Conservation (phyloP, 2,888 invertebrate species). For the Mayetiola destructor region DNA sequence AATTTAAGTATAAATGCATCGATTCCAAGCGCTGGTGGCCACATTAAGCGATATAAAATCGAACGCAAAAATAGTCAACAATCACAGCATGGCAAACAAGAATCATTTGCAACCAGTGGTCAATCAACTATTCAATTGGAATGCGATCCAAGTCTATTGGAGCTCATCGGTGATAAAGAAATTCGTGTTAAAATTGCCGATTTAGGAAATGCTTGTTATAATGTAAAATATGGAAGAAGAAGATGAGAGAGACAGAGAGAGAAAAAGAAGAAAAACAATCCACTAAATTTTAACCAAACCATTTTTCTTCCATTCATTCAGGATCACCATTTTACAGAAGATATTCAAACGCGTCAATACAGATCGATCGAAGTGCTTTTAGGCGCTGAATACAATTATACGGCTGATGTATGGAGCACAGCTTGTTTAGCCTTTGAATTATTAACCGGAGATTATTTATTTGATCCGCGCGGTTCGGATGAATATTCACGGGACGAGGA, state of each 20-base stretch:
- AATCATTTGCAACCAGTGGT: not conserved
- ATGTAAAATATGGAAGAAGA: constrained; percentile 33
- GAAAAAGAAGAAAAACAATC: not conserved
- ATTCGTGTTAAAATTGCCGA: constrained; percentile 69
- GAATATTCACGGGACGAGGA: constrained; percentile 67
- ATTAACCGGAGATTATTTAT: constrained; percentile 76
- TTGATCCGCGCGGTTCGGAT: constrained; percentile 61
- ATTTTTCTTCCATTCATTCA: constrained; percentile 23
- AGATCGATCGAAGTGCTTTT: constrained; percentile 63
- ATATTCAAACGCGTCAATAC: constrained; percentile 75
- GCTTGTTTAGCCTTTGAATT: constrained; percentile 77
- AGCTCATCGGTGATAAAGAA: constrained; percentile 36
- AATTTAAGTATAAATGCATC: not conserved
- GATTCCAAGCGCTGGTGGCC: not conserved
- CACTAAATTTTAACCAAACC: not conserved
- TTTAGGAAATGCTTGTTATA: constrained; percentile 73
- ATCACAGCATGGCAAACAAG: not conserved
- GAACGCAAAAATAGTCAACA: constrained; percentile 16
- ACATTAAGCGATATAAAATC: constrained; percentile 15
- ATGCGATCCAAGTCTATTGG: constrained; percentile 3
- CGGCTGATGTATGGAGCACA: constrained; percentile 75
- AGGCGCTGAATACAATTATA: constrained; percentile 61
- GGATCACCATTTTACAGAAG: constrained; percentile 66
- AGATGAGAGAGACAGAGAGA: too few relatives aligned
- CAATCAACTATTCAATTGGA: not conserved